Percentiles rank a stretch among this genome's conserved stretches.
Evolutionary conservation across 2,113 vertebrate species (phyloP).

Genomic region (Lanius ludovicianus): DNA sequence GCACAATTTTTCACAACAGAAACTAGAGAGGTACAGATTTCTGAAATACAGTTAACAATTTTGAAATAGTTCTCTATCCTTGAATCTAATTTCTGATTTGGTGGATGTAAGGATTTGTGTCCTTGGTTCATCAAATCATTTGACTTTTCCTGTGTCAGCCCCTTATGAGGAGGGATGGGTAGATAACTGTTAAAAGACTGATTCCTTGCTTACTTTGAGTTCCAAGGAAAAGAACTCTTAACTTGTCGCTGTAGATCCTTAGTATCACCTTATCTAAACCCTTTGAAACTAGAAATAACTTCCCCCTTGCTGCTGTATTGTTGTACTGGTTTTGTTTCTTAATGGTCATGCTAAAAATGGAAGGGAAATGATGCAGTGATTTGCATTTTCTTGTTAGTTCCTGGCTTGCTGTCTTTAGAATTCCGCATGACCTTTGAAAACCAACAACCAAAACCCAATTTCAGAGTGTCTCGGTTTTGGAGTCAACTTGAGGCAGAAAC

Average conservation of each 20-base stretch:
- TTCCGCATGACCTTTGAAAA: background rate
- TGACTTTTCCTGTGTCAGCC: background rate
- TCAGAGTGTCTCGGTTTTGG: background rate
- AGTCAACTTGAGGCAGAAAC: too few relatives aligned
- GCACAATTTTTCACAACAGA: background rate
- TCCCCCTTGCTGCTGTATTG: background rate
- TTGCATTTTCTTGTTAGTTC: background rate
- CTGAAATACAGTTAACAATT: background rate
- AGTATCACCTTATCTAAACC: background rate
- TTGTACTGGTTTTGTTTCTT: background rate
- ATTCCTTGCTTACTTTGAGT: background rate
- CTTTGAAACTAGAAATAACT: background rate
- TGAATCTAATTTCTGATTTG: background rate
- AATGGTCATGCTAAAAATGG: background rate
- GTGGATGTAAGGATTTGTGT: background rate
- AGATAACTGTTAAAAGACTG: background rate
- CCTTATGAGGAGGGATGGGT: background rate
- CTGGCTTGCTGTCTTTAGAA: background rate
- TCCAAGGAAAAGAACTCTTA: background rate
- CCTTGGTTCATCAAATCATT: background rate
- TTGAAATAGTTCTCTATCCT: background rate
- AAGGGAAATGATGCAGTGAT: background rate
- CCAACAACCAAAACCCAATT: background rate
- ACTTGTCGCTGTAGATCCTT: background rate
- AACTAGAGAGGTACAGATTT: background rate